These are phyloP conservation scores for Raillietiella orientalis DNA, from an alignment of 2,888 invertebrate species.

Conservation along the genomic window DNA sequence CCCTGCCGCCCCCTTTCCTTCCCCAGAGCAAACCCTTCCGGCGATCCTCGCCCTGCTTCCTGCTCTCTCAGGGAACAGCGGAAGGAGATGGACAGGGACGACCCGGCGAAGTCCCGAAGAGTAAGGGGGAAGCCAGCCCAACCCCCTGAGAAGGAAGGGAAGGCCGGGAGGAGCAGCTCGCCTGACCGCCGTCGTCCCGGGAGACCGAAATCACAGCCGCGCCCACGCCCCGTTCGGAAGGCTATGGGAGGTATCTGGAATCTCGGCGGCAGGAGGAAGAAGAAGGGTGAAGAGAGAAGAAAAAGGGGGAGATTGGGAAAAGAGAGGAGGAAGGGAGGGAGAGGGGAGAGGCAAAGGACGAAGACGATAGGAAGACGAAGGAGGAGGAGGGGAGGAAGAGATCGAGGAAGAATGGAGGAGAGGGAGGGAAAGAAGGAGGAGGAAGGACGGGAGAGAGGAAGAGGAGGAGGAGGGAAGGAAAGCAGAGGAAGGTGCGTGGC, in stretches of 20 bases:
- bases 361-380: constrained; percentile 6
- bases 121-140: no score
- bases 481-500: constrained; percentile 13
- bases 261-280: not conserved
- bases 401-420: constrained; percentile 17
- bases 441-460: constrained; percentile 9
- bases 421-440: constrained; percentile 8
- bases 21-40: no score
- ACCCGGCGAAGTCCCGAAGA: no score
- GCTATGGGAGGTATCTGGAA: constrained; percentile 1
- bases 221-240: not conserved
- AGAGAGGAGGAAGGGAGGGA: constrained; percentile 5
- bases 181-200: not conserved
- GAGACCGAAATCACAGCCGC: not conserved
- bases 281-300: constrained; percentile 8
- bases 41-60: no score
- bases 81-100: no score
- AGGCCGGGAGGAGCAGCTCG: constrained; percentile 2
- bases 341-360: constrained; percentile 4
- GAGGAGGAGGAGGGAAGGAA: constrained; percentile 15
- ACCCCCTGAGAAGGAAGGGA: no score
- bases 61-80: no score
- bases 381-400: constrained; percentile 9
- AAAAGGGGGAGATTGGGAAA: constrained; percentile 7
- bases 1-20: no score